Evolutionary conservation across 2,888 invertebrate species (phyloP), one percentile per base, ranked within the genome.

Genomic region (Rhagium mordax): DNA sequence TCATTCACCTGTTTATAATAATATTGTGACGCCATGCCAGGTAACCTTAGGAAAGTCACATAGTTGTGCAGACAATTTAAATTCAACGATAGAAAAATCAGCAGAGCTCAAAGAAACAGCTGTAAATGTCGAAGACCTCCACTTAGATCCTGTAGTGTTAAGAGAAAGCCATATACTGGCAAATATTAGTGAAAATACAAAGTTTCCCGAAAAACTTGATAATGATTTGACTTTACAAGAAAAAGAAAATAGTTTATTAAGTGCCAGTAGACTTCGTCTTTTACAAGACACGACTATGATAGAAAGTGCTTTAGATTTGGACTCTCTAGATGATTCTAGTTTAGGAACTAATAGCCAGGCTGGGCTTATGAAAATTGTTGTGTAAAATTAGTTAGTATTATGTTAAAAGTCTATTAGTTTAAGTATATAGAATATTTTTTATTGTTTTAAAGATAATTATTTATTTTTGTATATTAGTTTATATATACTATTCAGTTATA

Each of bases 281-380:
- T 90, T 95, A 83, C 95, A 95, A 86, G 95, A 96, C 89, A 95
- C 95, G 72, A 96, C 96, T 65, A 96, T 96, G 96, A 96, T 96
- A 84, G 95, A 96, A 88, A 95, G 96, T 70, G 96, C 96, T 71
- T 90, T 96, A 79, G 96, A 96, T 90, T 91, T 96, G 84, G 96
- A 96, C 89, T 95, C 95, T 81, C 89, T 96, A 80, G 95, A 95
- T 84, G 94, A 93, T 78, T 91, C 93, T 41, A 93, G 92, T 83
- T 90, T 93, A 79, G 93, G 92, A 74, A 91, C 92, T 77, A 92
- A 90, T 80, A 93, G 93, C 82, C 93, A 93, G 83, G 91, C 91
- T 21, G 92, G 92, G 78, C 88, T 93, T 68, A 90, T 93, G 80
- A 93, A 92, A 87, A 88, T 90, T 81, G 88, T 89, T 74, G 89